Conservation (phyloP, 2,797 vertebrate genomes). For the Rhinoraja longicauda region DNA sequence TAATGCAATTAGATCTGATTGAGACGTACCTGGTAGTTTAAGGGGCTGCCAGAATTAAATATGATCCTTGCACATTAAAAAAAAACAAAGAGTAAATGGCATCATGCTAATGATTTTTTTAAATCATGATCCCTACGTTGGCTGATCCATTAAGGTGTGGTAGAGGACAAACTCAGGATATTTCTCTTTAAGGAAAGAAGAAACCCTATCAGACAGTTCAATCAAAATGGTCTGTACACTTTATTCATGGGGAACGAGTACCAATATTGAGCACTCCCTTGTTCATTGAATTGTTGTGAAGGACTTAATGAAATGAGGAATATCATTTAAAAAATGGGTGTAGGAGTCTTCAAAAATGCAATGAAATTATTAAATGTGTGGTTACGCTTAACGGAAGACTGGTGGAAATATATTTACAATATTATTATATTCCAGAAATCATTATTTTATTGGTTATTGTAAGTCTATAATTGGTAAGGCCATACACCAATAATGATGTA, state of each 20-base stretch:
- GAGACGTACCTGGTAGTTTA: background rate
- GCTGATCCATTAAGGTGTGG: background rate
- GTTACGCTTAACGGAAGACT: background rate
- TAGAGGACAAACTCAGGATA: background rate
- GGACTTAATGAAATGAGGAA: constrained; percentile 1
- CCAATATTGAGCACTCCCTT: background rate
- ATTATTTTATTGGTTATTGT: background rate
- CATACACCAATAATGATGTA: background rate
- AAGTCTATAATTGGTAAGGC: background rate
- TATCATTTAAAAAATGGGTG: background rate
- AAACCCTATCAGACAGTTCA: background rate
- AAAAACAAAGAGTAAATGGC: background rate
- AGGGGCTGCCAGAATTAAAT: background rate
- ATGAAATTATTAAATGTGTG: background rate
- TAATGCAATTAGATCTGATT: background rate
- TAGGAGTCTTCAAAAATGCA: background rate
- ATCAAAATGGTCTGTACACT: background rate
- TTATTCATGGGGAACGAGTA: background rate
- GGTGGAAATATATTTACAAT: background rate
- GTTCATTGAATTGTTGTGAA: background rate
- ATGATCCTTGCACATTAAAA: background rate
- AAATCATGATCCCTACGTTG: background rate
- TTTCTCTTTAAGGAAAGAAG: background rate
- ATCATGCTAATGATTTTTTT: background rate
- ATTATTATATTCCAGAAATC: background rate